phyloP scores from a whole-genome alignment of 2,888 invertebrate species.

The Plebejus melissa region DNA sequence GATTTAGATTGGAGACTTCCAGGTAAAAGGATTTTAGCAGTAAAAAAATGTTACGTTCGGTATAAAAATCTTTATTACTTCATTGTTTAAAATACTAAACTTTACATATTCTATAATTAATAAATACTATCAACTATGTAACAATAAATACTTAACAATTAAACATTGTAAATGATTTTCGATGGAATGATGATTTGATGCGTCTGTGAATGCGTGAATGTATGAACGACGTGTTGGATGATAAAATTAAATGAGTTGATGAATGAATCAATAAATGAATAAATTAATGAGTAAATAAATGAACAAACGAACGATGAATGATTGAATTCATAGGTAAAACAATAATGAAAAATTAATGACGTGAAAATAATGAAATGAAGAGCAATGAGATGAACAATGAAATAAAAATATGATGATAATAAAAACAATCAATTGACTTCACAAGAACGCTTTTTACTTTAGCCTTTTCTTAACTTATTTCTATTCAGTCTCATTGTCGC shows the following conservation, averaged over 20 bases:
- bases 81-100: not conserved
- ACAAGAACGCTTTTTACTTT: not conserved
- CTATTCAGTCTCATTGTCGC: conserved; percentile 62
- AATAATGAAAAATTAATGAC: not conserved
- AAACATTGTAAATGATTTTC: not conserved
- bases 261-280: not conserved
- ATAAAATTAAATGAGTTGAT: not conserved
- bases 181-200: not conserved
- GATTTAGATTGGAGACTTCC: no score
- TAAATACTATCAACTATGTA: not conserved
- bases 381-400: not conserved
- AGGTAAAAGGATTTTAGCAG: not conserved
- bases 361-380: not conserved
- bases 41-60: not conserved
- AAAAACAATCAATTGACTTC: not conserved
- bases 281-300: not conserved
- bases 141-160: not conserved
- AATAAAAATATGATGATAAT: not conserved
- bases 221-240: not conserved
- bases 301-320: not conserved
- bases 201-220: not conserved
- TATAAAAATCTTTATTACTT: conserved; percentile 2
- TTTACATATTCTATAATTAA: not conserved
- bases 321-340: not conserved
- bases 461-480: not conserved